Percentiles rank a stretch among this genome's conserved stretches.
phyloP scores from a whole-genome alignment of 2,113 vertebrate genomes.

The Myotis brandtii region DNA sequence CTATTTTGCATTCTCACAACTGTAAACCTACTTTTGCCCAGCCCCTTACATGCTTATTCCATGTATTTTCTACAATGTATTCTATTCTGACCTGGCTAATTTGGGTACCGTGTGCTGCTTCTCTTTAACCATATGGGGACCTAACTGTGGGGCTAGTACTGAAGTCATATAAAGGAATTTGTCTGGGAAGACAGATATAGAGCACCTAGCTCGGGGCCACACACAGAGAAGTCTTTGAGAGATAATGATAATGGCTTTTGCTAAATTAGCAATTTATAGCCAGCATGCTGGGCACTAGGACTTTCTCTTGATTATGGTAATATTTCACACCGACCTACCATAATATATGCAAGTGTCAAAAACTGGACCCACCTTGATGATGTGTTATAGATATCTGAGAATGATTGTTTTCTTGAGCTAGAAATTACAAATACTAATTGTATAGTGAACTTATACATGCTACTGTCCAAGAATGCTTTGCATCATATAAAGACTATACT shows the following conservation, averaged over 20 bases:
- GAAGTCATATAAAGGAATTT: background rate
- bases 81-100: background rate
- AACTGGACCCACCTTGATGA: background rate
- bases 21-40: background rate
- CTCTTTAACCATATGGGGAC: background rate
- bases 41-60: background rate
- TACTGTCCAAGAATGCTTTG: background rate
- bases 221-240: background rate
- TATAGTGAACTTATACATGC: background rate
- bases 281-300: background rate
- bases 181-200: background rate
- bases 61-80: background rate
- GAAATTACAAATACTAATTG: background rate
- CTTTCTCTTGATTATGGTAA: background rate
- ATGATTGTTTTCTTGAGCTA: background rate
- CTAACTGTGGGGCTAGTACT: background rate
- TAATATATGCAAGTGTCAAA: background rate
- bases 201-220: background rate
- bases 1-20: background rate
- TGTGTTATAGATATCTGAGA: background rate
- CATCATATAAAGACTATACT: background rate
- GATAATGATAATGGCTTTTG: background rate
- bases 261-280: background rate
- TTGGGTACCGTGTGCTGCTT: background rate
- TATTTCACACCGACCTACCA: background rate